These are phyloP conservation scores for Peromyscus eremicus DNA, from an alignment of 2,797 vertebrate species.

Conservation along the genomic window DNA sequence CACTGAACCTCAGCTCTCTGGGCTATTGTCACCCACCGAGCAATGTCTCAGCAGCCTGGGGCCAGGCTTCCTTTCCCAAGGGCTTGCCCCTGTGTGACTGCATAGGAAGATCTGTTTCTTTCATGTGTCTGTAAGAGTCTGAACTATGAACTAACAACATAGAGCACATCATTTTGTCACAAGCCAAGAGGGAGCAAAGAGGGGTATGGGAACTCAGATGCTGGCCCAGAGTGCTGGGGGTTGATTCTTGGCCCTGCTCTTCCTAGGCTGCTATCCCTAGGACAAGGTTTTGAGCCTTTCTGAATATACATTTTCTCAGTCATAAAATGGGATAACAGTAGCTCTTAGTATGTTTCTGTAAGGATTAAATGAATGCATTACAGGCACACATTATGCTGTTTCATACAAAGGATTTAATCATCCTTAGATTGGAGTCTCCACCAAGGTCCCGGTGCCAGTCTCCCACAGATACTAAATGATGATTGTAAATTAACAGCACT, in stretches of 20 bases:
- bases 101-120: not conserved
- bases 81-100: too few species aligned
- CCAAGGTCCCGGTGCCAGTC: not conserved
- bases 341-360: not conserved
- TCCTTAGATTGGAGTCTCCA: not conserved
- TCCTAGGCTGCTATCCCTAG: not conserved
- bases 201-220: rapidly evolving
- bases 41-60: not conserved
- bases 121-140: too few species aligned
- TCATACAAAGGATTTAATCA: not conserved
- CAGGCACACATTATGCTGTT: too few species aligned
- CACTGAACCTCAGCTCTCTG: not conserved
- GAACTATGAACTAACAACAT: not conserved
- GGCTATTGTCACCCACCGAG: not conserved
- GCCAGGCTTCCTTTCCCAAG: not conserved
- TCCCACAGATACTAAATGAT: not conserved
- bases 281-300: not conserved
- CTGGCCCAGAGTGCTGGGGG: not conserved
- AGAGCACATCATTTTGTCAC: not conserved
- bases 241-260: not conserved
- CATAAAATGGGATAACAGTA: not conserved
- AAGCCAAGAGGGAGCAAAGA: not conserved
- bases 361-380: not conserved
- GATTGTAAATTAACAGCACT: not conserved
- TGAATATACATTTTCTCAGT: not conserved